Base-by-base conservation (phyloP, 2,888 invertebrate species). In the Synergus gifuensis region DNA sequence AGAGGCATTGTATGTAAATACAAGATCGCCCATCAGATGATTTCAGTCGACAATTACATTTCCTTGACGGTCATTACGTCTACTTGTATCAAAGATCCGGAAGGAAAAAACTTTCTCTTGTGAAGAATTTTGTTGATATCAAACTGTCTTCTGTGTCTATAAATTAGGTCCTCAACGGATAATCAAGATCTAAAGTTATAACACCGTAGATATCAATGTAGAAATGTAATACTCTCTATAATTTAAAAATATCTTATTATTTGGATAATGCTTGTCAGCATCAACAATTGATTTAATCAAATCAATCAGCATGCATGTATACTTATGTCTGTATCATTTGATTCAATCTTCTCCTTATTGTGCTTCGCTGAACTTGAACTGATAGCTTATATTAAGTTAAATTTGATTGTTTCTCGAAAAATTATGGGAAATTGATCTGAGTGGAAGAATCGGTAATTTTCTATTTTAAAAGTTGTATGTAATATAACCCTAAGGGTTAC, bases 401-500 rank as follows among this genome's bases (percentile, higher is more conserved):
- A 22, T 12, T 64, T 42, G 1, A 42, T 64, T 0, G 7, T 40
- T 64, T 40, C 40, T 42, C n/a, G 12, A 40, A 40, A 66, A n/a
- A 42, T 18, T 0, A 66, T 66, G 9, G n/a, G 42, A 66, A 42
- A 66, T 66, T 66, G 36, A 3, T n/a, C n/a, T 28, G 4, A 12
- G 14, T 14, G 14, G 28, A 73, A 73, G 40, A 54, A 73, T 36
- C 1, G 7, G 28, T 73, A 73, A 73, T 73, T 73, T 73, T 73
- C 49, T 54, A 11, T 49, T 54, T 73, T 54, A 54, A 73, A 73
- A 69, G 16, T 49, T 49, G 16, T 54, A 60, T 16, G 44, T 16
- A 22, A 69, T 69, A 69, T 69, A 69, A 69, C 69, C 49, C 28
- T 49, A 49, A 49, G 69, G 69, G 49, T 36, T 46, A 49, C 49